Conservation (phyloP, 2,797 vertebrate genomes). For the Cichlasoma orientale region DNA sequence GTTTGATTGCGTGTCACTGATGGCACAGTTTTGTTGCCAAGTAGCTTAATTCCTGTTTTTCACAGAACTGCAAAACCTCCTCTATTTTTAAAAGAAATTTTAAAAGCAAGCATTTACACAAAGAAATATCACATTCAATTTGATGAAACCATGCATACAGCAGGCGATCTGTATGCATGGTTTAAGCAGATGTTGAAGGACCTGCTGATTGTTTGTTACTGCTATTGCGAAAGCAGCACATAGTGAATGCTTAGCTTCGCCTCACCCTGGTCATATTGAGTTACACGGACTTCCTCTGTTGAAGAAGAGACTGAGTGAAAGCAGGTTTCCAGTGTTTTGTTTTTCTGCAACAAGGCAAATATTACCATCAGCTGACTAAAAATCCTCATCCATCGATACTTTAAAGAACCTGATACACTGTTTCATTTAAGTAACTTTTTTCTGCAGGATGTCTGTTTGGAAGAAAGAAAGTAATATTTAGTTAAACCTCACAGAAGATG, state of each 20-base stretch:
- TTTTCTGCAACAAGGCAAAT: not conserved
- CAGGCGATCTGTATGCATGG: conserved; percentile 25
- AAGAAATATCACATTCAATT: not conserved
- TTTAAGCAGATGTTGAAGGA: conserved; percentile 38
- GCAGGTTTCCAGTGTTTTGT: not conserved
- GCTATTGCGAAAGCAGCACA: conserved; percentile 30
- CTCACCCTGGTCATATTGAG: conserved; percentile 25
- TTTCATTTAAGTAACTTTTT: not conserved
- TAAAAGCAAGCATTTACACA: not conserved
- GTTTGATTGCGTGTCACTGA: not conserved
- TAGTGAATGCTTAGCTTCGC: conserved; percentile 4
- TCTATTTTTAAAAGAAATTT: not conserved
- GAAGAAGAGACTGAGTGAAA: conserved; percentile 38
- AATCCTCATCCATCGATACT: no score
- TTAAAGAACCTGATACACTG: not conserved
- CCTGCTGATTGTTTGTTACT: conserved; percentile 30
- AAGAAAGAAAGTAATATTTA: not conserved
- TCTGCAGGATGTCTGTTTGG: not conserved
- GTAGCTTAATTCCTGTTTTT: not conserved
- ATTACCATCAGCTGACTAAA: not conserved
- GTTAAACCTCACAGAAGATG: not conserved
- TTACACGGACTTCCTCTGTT: conserved; percentile 35
- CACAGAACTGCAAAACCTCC: not conserved
- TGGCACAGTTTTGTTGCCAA: fast-evolving
- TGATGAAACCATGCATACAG: not conserved